Percentiles rank a stretch among this genome's conserved stretches.
Evolutionary conservation across 1,140 invertebrate species (phyloP).

Genomic region (Lepidostoma basale): DNA sequence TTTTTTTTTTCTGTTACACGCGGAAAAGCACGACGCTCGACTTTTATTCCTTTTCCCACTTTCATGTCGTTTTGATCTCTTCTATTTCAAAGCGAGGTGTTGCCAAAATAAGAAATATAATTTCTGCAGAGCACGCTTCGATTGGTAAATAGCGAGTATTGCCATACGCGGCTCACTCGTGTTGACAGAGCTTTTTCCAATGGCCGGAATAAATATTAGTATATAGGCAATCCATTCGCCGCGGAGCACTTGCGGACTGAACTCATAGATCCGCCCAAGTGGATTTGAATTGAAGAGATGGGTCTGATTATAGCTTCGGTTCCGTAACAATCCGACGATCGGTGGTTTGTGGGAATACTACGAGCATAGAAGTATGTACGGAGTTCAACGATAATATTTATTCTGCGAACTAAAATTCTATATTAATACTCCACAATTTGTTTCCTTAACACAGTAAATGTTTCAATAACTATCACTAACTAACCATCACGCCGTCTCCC

Average conservation of each 20-base stretch:
- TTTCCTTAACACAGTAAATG: too few species aligned
- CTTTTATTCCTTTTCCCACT: too few species aligned
- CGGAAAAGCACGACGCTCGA: too few species aligned
- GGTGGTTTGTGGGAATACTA: not conserved
- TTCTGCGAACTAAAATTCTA: too few species aligned
- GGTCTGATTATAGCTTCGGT: not conserved
- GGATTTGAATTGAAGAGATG: not conserved
- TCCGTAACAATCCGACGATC: not conserved
- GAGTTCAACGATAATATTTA: too few species aligned
- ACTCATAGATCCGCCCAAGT: not conserved
- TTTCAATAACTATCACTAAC: too few species aligned
- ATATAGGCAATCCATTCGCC: conserved; percentile 1
- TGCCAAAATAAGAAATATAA: not conserved
- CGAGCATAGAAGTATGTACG: not conserved
- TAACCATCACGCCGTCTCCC: too few species aligned
- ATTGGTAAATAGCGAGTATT: conserved; percentile 11
- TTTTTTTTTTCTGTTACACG: too few species aligned
- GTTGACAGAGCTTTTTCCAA: conserved; percentile 20
- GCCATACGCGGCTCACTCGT: not conserved
- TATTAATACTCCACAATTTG: too few species aligned
- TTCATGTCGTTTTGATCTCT: too few species aligned
- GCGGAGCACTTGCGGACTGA: not conserved
- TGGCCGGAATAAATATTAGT: conserved; percentile 24
- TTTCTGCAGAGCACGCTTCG: not conserved
- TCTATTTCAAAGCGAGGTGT: too few species aligned